Evolutionary conservation across 2,888 invertebrate species (phyloP).

Genomic region (Stenoptilia bipunctidactyla): DNA sequence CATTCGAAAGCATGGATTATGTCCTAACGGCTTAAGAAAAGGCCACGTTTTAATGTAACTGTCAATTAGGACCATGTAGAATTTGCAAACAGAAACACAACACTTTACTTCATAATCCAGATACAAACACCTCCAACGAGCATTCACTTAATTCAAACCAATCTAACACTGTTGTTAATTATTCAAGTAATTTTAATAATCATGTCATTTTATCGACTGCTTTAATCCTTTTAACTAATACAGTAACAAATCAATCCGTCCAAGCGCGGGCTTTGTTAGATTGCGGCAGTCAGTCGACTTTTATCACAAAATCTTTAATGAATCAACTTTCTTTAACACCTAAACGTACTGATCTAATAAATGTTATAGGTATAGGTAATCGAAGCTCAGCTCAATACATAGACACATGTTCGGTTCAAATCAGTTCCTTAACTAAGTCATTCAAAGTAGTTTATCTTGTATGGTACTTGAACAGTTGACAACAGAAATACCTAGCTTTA

Average conservation of each 20-base stretch:
- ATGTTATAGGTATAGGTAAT: conserved; percentile 1
- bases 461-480: conserved; percentile 10
- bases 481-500: conserved; percentile 7
- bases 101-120: background rate
- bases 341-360: background rate
- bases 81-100: background rate
- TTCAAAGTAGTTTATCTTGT: conserved; percentile 1
- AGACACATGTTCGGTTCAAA: conserved; percentile 5
- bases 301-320: conserved; percentile 3
- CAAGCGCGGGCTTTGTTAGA: conserved; percentile 2
- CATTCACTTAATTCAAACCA: too few species aligned
- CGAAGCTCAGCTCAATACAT: background rate
- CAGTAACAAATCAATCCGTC: background rate
- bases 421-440: conserved; percentile 3
- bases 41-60: background rate
- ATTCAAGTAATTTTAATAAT: too few species aligned
- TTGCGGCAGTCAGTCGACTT: conserved; percentile 4
- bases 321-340: conserved; percentile 1
- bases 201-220: too few species aligned
- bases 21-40: conserved; percentile 4
- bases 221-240: background rate
- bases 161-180: too few species aligned
- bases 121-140: too few species aligned
- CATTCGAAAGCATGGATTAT: conserved; percentile 7
- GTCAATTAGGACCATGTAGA: background rate